Conservation (phyloP, 2,888 invertebrate species). For the Chrysolina oricalcia region DNA sequence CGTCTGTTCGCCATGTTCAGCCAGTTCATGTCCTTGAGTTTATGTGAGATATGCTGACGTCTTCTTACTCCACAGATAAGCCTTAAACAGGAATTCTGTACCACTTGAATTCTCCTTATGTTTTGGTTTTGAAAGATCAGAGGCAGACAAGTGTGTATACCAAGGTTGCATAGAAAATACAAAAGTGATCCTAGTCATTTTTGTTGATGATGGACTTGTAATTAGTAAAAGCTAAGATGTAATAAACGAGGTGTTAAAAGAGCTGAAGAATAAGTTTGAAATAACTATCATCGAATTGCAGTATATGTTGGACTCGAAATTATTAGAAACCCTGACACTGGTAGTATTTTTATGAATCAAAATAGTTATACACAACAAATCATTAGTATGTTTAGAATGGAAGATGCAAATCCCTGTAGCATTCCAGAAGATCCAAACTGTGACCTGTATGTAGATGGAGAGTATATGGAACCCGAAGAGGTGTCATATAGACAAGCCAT, state of each 20-base stretch:
- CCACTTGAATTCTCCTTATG: too few relatives aligned
- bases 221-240: neutral
- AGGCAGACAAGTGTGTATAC: slow-evolving; percentile 52
- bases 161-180: neutral
- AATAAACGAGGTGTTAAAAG: neutral
- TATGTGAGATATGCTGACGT: too few relatives aligned
- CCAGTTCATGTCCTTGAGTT: too few relatives aligned
- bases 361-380: slow-evolving; percentile 32
- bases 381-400: slow-evolving; percentile 30
- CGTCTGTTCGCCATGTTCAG: too few relatives aligned
- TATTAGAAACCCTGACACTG: slow-evolving; percentile 5
- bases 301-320: slow-evolving; percentile 44
- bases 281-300: slow-evolving; percentile 22
- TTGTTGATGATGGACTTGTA: neutral
- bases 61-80: too few relatives aligned
- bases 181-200: neutral
- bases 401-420: slow-evolving; percentile 27
- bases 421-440: slow-evolving; percentile 35
- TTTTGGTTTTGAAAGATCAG: slow-evolving; percentile 55
- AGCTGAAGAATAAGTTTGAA: slow-evolving; percentile 29
- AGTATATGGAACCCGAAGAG: slow-evolving; percentile 28
- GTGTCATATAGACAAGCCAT: slow-evolving; percentile 26
- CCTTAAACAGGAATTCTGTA: too few relatives aligned
- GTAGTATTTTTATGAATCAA: slow-evolving; percentile 37
- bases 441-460: slow-evolving; percentile 33